These are phyloP conservation scores for Tuta absoluta DNA, from an alignment of 2,888 invertebrate genomes.

Conservation along the genomic window DNA sequence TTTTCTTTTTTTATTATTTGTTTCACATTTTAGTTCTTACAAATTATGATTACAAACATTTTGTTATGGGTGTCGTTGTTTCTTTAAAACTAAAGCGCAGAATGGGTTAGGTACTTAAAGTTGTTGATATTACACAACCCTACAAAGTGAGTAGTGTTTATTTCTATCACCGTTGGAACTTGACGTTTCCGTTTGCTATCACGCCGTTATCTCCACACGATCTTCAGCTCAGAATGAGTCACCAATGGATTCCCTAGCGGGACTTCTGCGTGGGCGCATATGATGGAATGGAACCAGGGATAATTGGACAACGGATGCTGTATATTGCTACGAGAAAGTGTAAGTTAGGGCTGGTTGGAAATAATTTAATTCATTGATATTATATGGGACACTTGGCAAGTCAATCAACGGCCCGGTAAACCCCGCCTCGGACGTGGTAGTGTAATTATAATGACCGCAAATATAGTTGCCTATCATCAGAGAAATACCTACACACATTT, in stretches of 20 bases:
- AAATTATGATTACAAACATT: too few relatives aligned
- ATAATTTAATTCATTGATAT: not conserved
- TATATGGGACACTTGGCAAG: too few relatives aligned
- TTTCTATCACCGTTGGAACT: not conserved
- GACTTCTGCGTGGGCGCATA: conserved; percentile 1
- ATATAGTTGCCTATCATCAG: too few relatives aligned
- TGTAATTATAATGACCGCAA: too few relatives aligned
- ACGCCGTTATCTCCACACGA: not conserved
- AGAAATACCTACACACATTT: too few relatives aligned
- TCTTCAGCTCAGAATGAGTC: conserved; percentile 1
- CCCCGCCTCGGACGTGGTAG: too few relatives aligned
- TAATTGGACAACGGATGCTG: conserved; percentile 11
- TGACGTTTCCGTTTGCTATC: not conserved
- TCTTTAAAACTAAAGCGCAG: too few relatives aligned
- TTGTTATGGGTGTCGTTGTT: too few relatives aligned
- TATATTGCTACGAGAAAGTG: not conserved
- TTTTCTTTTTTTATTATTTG: too few relatives aligned
- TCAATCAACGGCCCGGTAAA: too few relatives aligned
- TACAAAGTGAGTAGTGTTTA: not conserved
- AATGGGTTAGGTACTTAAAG: too few relatives aligned
- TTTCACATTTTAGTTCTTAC: too few relatives aligned
- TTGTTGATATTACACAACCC: not conserved
- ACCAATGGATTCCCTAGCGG: not conserved
- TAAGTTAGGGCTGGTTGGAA: not conserved
- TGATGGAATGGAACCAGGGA: not conserved